Evolutionary conservation across 2,113 vertebrate species (phyloP).

Genomic region (Ceratotherium simum): DNA sequence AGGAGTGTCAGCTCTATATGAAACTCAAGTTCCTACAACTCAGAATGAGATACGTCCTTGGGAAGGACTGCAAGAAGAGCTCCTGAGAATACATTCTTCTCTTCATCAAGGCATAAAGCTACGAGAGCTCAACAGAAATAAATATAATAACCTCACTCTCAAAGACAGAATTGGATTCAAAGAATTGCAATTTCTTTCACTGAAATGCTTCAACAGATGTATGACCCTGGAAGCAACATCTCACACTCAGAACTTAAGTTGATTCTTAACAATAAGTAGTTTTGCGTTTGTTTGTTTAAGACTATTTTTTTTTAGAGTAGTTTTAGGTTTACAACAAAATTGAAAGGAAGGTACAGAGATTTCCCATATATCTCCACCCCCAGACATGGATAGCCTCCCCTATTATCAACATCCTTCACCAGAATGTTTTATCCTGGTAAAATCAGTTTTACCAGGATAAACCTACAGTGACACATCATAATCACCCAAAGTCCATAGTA

Average conservation of each 20-base stretch:
- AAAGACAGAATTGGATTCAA: constrained; percentile 11
- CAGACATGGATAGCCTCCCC: not conserved
- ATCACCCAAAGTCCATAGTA: not conserved
- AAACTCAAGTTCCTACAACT: not conserved
- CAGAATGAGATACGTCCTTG: not conserved
- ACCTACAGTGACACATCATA: not conserved
- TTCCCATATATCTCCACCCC: not conserved
- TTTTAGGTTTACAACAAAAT: not conserved
- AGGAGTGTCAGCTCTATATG: not conserved
- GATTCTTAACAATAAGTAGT: constrained; percentile 26
- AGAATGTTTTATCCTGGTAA: not conserved
- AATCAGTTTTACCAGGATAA: not conserved
- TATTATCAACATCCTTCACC: not conserved
- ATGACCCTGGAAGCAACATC: not conserved
- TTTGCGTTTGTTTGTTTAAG: constrained; percentile 23
- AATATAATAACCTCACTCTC: not conserved
- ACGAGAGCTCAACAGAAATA: not conserved
- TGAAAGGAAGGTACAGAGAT: not conserved
- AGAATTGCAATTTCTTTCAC: not conserved
- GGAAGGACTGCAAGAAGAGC: not conserved
- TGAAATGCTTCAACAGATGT: constrained; percentile 13
- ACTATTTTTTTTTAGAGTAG: not conserved
- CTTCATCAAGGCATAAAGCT: not conserved
- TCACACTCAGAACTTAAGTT: not conserved
- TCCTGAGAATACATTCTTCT: not conserved